A percentile compares a stretch with the other conserved stretches of the same genome.
Conservation (phyloP, 1,140 invertebrate genomes). For the Pseudomyrmex pallidus region DNA sequence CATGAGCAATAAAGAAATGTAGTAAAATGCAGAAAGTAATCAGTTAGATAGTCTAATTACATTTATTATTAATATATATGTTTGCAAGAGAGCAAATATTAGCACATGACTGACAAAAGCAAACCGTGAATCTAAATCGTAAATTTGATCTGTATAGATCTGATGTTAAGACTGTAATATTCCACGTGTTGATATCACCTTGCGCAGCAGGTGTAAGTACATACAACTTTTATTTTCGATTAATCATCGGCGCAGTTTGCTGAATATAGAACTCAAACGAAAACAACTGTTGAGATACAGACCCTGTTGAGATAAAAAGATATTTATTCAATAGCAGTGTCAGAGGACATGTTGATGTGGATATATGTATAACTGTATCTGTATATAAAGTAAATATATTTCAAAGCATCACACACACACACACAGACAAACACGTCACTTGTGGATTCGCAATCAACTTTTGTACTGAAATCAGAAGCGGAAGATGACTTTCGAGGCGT, state of each 20-base stretch:
- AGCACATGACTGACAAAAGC: too few relatives aligned
- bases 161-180: constrained; percentile 10
- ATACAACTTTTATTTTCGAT: background rate
- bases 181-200: background rate
- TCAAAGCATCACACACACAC: background rate
- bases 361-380: background rate
- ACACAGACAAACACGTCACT: background rate
- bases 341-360: background rate
- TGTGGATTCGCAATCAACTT: background rate
- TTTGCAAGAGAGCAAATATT: too few relatives aligned
- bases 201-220: background rate
- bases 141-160: background rate
- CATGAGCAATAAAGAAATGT: constrained; percentile 2
- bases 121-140: too few relatives aligned
- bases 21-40: background rate
- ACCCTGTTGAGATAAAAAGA: too few relatives aligned
- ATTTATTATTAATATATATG: background rate
- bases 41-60: background rate
- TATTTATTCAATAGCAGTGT: too few relatives aligned
- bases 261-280: background rate
- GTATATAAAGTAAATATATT: constrained; percentile 9
- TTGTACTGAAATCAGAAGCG: background rate
- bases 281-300: too few relatives aligned
- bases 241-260: background rate
- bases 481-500: background rate